Evolutionary conservation across 2,113 vertebrate species (phyloP), one percentile per base, ranked within the genome.

Genomic region (Aspiorhynchus laticeps): DNA sequence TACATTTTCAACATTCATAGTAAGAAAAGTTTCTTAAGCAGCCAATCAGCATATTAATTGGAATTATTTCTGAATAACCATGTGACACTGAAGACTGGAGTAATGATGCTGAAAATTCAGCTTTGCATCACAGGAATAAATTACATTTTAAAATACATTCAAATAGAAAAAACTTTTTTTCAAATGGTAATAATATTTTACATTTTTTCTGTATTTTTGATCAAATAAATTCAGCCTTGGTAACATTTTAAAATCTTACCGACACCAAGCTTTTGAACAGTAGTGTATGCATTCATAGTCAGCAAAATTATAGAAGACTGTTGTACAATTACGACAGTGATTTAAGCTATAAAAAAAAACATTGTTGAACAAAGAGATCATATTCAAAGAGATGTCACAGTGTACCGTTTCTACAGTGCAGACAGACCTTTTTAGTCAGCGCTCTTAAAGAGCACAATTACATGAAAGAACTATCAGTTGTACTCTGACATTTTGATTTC

Each of bases 401-500:
- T 36, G 36, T 65, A 46, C 36, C 14, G 8, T 81, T 63, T 36
- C 14, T 65, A 65, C 15, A 43, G 9, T 3, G 38, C 80, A 67
- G 80, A 81, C 59, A 81, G 59, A 81, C 59, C 59, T 46, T 81
- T 81, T 43, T 81, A 59, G 36, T 65, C 79, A 43, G n/a, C 21
- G n/a, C 59, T 80, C 33, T 80, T 80, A 80, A 80, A 61, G 59
- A 67, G 24, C 51, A 46, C 41, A 24, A 81, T 81, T 65, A 65
- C 59, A 28, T 81, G 1, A 81, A 81, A 81, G 36, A 65, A 12
- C 80, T 65, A 59, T 65, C 80, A 81, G 59, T 46, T 46, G 38
- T 67, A 28, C 12, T 51, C 46, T 81, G 59, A 81, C 80, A 81
- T 81, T 65, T 81, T 46, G n/a, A 65, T 81, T 65, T 46, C 15